Evolutionary conservation across 2,113 vertebrate species (phyloP), one percentile per base, ranked within the genome.

Genomic region (Rhineura floridana): DNA sequence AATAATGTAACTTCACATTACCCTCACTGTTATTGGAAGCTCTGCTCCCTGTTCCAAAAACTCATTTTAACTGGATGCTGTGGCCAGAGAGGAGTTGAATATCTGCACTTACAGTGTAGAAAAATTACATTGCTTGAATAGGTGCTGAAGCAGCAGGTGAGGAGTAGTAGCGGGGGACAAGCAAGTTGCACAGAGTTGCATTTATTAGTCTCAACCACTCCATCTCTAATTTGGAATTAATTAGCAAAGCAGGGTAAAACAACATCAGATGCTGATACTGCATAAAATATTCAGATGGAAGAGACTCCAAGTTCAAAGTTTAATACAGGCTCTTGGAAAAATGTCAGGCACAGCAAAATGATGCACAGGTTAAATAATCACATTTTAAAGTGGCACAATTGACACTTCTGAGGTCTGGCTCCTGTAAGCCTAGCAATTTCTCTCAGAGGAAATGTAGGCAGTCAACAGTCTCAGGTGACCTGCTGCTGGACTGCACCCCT

Each of bases 51-150:
- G 2, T 70, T 86, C 88, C 89, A 44, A 23, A 70, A 59, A 63
- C 82, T 52, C 10, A 75, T 88, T 83, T 80, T 12, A 84, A 70
- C 30, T 39, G 65, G 46, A 69, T 52, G 44, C 44, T 23, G 11
- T 36, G 12, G 55, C n/a, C 50, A 81, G 70, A 90, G 79, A 28
- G 83, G 83, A 70, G 59, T 10, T 0, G 72, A 90, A 67, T 2
- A n/a, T 13, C 0, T 55, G 85, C 80, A 83, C 28, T 21, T 86
- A 65, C 1, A 0, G 1, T 0, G 0, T 11, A 10, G 81, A 28
- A 67, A 80, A 84, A 76, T 30, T 42, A 11, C 52, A 84, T 13
- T 23, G 44, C 0, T 59, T 75, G 15, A 25, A 63, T 63, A 81
- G 6, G 15, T 62, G 25, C 7, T 75, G 81, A 78, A 88, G 63